Evolutionary conservation across 1,140 invertebrate genomes (phyloP).

Genomic region (Cotesia glomerata): DNA sequence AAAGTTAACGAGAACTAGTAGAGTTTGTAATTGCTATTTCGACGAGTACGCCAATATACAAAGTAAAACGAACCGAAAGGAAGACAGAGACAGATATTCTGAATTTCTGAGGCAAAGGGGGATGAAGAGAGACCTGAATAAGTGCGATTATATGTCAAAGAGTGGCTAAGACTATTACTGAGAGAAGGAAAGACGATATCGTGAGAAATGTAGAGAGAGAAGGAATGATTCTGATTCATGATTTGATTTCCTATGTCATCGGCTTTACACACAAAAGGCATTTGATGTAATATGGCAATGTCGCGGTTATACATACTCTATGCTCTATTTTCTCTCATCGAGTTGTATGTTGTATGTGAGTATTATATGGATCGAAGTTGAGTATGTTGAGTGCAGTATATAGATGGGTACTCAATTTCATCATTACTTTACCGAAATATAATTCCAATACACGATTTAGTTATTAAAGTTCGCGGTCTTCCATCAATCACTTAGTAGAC

Average conservation of each 20-base stretch:
- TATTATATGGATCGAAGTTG: too few relatives aligned
- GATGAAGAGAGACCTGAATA: neutral
- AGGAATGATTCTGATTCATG: neutral
- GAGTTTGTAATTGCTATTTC: constrained; percentile 30
- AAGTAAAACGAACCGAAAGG: neutral
- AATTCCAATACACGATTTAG: too few relatives aligned
- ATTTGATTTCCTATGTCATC: constrained; percentile 12
- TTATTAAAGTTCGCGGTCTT: constrained; percentile 8
- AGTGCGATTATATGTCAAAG: too few relatives aligned
- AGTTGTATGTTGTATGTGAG: too few relatives aligned
- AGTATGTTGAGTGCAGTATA: too few relatives aligned
- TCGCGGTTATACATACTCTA: neutral
- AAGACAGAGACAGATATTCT: neutral
- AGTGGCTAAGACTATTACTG: too few relatives aligned
- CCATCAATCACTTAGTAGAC: constrained; percentile 24
- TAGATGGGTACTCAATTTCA: too few relatives aligned
- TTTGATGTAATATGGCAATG: neutral
- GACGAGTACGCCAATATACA: constrained; percentile 30
- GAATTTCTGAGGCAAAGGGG: neutral
- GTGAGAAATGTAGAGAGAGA: neutral
- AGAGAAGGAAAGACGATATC: neutral
- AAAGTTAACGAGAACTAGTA: constrained; percentile 11
- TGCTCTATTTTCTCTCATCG: neutral
- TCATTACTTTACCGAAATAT: too few relatives aligned
- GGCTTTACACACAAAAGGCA: neutral